phyloP scores from a whole-genome alignment of 2,797 vertebrate genomes.

The Nyctalus aviator region DNA sequence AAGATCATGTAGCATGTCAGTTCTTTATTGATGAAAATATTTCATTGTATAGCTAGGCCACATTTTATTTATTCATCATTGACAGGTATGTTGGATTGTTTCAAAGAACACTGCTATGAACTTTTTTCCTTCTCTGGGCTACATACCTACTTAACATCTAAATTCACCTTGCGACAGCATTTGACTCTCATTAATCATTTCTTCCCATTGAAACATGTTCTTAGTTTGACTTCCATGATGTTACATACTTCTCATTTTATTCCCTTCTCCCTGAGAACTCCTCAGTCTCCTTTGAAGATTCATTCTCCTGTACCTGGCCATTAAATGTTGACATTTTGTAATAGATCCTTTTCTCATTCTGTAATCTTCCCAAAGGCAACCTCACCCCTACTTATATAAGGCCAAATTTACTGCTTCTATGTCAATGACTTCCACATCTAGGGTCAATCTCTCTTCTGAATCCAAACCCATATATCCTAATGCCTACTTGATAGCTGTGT shows the following conservation, averaged over 20 bases:
- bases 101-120: neutral
- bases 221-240: neutral
- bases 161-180: neutral
- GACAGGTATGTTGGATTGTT: neutral
- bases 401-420: neutral
- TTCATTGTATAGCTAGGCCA: neutral
- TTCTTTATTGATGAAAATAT: neutral
- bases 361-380: neutral
- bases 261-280: neutral
- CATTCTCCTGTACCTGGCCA: neutral
- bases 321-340: neutral
- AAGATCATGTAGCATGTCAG: neutral
- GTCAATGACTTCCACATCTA: neutral
- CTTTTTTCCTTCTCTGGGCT: neutral
- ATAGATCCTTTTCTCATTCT: neutral
- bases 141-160: neutral
- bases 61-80: neutral
- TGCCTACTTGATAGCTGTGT: neutral
- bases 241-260: neutral
- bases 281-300: neutral
- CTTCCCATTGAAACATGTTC: neutral
- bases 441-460: neutral
- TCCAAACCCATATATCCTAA: neutral
- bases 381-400: neutral
- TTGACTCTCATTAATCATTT: neutral